Conservation (phyloP, 2,797 vertebrate species). For the Lepilemur ruficaudatus region DNA sequence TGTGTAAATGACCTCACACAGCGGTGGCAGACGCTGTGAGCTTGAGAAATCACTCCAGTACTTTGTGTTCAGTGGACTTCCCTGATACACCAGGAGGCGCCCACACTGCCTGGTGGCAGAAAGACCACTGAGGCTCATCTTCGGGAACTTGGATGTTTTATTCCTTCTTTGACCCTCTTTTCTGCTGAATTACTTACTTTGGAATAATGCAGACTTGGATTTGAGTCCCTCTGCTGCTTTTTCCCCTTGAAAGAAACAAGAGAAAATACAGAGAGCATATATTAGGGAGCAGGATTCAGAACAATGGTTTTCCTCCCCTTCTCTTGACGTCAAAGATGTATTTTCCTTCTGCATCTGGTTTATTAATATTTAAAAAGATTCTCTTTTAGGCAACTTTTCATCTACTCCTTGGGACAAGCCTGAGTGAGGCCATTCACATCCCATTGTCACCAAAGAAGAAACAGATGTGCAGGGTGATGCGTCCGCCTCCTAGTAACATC, state of each 20-base stretch:
- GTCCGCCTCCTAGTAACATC: not conserved
- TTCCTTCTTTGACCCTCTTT: no score
- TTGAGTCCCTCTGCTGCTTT: not conserved
- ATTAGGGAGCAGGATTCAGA: not conserved
- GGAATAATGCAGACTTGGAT: not conserved
- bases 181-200: not conserved
- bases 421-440: no score
- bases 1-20: not conserved
- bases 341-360: not conserved
- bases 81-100: rapidly evolving
- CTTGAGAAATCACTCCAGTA: not conserved
- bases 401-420: not conserved
- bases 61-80: rapidly evolving
- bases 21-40: not conserved
- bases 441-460: not conserved
- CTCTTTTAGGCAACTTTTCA: not conserved
- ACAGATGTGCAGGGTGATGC: not conserved
- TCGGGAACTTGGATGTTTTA: not conserved
- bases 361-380: not conserved
- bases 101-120: not conserved
- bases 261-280: not conserved
- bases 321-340: not conserved
- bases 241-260: not conserved
- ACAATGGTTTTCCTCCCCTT: not conserved
- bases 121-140: not conserved